Percentiles rank a stretch among this genome's conserved stretches.
These are phyloP conservation scores for Diploscapter pachys DNA, from an alignment of 1,140 invertebrate species.

Conservation along the genomic window DNA sequence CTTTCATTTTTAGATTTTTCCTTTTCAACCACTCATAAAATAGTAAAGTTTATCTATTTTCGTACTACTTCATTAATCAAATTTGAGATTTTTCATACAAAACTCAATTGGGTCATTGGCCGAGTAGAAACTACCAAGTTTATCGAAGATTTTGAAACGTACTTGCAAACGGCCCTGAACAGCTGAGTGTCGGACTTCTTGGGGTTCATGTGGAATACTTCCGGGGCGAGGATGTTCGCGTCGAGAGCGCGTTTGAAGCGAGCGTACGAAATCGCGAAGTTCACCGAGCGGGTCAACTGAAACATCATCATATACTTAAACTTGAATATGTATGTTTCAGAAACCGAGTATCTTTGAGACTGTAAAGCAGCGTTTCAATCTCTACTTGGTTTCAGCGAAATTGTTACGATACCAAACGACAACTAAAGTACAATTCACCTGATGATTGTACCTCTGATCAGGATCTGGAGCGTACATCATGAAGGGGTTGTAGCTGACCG, in stretches of 20 bases:
- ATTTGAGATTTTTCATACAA: too few relatives aligned
- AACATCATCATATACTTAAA: too few relatives aligned
- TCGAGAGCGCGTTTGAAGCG: constrained; percentile 82
- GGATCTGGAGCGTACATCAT: constrained; percentile 78
- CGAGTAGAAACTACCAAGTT: too few relatives aligned
- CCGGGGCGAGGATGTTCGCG: constrained; percentile 77
- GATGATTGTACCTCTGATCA: constrained; percentile 73
- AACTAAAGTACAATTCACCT: constrained; percentile 62
- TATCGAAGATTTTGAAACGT: not conserved
- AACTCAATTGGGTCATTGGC: too few relatives aligned
- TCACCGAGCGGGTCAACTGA: constrained; percentile 73
- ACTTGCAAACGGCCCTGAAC: constrained; percentile 71
- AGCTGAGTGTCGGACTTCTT: constrained; percentile 78
- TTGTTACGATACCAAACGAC: too few relatives aligned
- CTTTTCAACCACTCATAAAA: not conserved
- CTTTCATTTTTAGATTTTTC: not conserved
- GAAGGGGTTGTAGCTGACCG: constrained; percentile 90
- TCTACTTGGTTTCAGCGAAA: not conserved
- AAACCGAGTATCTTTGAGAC: not conserved
- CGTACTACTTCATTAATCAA: too few relatives aligned
- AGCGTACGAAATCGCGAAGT: constrained; percentile 81
- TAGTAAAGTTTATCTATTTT: too few relatives aligned
- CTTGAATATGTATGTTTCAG: too few relatives aligned
- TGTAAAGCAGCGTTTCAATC: not conserved
- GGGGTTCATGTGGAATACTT: constrained; percentile 89